Conservation (phyloP, 2,888 invertebrate species). For the Kuschelorhynchus macadamiae region DNA sequence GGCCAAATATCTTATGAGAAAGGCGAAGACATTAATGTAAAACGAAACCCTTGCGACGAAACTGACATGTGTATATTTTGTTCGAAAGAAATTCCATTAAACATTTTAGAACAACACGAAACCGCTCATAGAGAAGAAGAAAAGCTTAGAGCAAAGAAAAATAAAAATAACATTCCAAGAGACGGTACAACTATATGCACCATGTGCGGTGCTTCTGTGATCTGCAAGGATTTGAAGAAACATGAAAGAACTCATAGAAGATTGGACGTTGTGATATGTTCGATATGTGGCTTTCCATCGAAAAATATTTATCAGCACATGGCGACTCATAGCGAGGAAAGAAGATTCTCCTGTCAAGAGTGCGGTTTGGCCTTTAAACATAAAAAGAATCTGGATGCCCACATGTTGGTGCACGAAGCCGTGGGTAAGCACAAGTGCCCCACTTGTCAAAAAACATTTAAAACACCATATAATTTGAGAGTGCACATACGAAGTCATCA, state of each 20-base stretch:
- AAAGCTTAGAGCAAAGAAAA: slow-evolving; percentile 20
- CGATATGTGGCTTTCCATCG: slow-evolving; percentile 38
- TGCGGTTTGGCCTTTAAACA: slow-evolving; percentile 55
- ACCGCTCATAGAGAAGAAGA: slow-evolving; percentile 34
- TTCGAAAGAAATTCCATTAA: slow-evolving; percentile 29
- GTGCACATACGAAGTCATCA: slow-evolving; percentile 56
- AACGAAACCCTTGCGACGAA: slow-evolving; percentile 6
- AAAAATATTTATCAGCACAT: slow-evolving; percentile 46
- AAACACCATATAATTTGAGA: slow-evolving; percentile 53
- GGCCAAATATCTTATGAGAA: not conserved
- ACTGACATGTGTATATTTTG: slow-evolving; percentile 44
- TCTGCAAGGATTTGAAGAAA: slow-evolving; percentile 30
- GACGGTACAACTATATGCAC: slow-evolving; percentile 61
- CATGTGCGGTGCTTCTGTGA: slow-evolving; percentile 63
- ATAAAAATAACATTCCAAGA: slow-evolving; percentile 38
- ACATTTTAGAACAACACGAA: slow-evolving; percentile 34
- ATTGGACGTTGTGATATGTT: slow-evolving; percentile 29
- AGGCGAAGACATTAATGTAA: not conserved
- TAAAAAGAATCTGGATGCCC: slow-evolving; percentile 52
- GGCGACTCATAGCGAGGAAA: slow-evolving; percentile 39
- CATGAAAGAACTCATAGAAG: slow-evolving; percentile 43
- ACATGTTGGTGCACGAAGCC: slow-evolving; percentile 64
- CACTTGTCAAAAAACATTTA: slow-evolving; percentile 69
- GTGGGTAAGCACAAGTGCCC: slow-evolving; percentile 69
- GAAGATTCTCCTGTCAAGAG: slow-evolving; percentile 44